Percentiles rank a stretch among this genome's conserved stretches.
Evolutionary conservation across 2,113 vertebrate species (phyloP).

Genomic region (Neolamprologus cancellatus): DNA sequence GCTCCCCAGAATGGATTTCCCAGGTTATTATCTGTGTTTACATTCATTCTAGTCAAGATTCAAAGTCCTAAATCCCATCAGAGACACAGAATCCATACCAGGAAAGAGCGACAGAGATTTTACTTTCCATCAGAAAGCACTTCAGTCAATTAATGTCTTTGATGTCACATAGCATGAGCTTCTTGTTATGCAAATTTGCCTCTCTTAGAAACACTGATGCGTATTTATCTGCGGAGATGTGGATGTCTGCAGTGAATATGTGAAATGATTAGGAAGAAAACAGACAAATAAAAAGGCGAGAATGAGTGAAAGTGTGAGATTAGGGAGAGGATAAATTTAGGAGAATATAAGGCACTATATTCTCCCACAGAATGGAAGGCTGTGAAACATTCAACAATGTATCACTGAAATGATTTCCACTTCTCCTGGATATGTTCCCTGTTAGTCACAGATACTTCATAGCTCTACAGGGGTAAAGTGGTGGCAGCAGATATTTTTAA

Average conservation of each 20-base stretch:
- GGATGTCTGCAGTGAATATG: background rate
- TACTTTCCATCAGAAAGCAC: background rate
- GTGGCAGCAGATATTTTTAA: background rate
- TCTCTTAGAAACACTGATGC: background rate
- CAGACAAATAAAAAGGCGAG: background rate
- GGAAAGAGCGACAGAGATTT: background rate
- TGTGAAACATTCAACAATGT: conserved; percentile 10
- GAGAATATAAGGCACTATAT: conserved; percentile 2
- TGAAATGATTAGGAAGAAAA: background rate
- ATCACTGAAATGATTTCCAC: conserved; percentile 6
- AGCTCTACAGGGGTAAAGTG: background rate
- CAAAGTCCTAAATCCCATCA: background rate
- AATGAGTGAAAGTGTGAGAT: conserved; percentile 20
- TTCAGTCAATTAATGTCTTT: conserved; percentile 22
- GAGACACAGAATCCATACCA: background rate
- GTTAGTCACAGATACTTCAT: background rate
- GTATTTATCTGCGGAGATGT: conserved; percentile 1
- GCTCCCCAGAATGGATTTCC: conserved; percentile 6
- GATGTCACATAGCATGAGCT: conserved; percentile 22
- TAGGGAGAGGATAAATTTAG: background rate
- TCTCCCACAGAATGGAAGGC: background rate
- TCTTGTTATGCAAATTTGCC: conserved; percentile 36
- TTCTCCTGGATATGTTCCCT: background rate
- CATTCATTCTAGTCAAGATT: conserved; percentile 5
- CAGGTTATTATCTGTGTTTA: conserved; percentile 21